Base-by-base conservation (phyloP, 2,113 vertebrate genomes). In the Paracanthobrama guichenoti region DNA sequence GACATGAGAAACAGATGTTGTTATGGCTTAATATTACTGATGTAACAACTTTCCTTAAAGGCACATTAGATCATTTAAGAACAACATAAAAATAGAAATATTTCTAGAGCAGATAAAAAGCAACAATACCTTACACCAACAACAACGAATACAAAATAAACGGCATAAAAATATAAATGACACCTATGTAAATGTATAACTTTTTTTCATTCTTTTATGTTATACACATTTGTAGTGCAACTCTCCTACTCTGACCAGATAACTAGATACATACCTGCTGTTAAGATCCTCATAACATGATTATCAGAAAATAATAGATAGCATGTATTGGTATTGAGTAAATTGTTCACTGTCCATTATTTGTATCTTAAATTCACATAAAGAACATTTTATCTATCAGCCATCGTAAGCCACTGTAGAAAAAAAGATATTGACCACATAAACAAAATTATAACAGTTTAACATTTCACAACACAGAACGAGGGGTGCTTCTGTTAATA, bases 121-220 rank as follows among this genome's bases (percentile, higher is more conserved):
- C 13, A 80, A 44, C 9, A 66, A 66, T 64, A 31, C 78, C 78
- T 66, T 66, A 13, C 6, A 64, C 78, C 73, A 53, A 75, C 78
- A 66, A 59, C 6, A 26, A 44, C 26, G 24, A 66, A 48, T 66
- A 48, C 77, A 48, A 79, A 64, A 64, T 9, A 79, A 78, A 26
- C 53, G 60, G 55, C 75, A 10, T 79, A 79, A 62, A 64, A 62
- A 46, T 62, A 62, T 26, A 62, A 79, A 79, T n/a, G 39, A 64
- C 39, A 44, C 6, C 57, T 26, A 62, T 57, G 35, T 78, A 60
- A 24, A 44, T 26, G 22, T 18, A 42, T 71, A 12, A 42, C 35
- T 42, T n/a, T 16, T 73, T 44, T 44, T 1, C 69, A 44, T n/a
- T 72, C 2, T 10, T 62, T 60, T 26, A 62, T 18, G 1, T 44